A percentile compares a stretch with the other conserved stretches of the same genome.
phyloP scores from a whole-genome alignment of 2,888 invertebrate species.

The Anodontia alba region DNA sequence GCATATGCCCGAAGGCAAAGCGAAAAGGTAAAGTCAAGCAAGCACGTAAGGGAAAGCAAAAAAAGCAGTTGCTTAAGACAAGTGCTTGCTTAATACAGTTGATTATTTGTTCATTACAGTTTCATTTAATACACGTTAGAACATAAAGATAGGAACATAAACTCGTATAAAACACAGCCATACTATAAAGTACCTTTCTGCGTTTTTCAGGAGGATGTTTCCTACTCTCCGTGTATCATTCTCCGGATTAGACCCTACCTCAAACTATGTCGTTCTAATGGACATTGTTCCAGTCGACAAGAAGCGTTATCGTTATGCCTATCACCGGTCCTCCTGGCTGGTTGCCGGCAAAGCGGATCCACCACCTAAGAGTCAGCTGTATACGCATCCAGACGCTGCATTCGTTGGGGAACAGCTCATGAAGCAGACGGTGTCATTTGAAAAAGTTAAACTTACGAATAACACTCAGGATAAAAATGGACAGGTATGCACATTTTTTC shows the following conservation, averaged over 20 bases:
- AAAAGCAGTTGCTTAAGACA: too few species aligned
- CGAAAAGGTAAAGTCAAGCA: too few species aligned
- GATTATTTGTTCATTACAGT: too few species aligned
- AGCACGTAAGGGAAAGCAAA: too few species aligned
- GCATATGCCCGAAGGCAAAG: too few species aligned
- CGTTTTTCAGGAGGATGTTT: conserved; percentile 94
- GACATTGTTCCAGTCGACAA: conserved; percentile 99
- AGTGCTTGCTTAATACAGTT: too few species aligned
- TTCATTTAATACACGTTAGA: too few species aligned
- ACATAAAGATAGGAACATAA: too few species aligned
- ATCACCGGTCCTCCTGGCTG: conserved; percentile 99
- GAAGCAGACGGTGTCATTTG: conserved; percentile 98
- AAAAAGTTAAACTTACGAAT: conserved; percentile 99
- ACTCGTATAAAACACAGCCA: too few species aligned
- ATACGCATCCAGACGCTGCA: conserved; percentile 98
- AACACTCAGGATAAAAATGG: conserved; percentile 91
- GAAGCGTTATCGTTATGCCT: conserved; percentile 96
- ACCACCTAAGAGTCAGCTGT: conserved; percentile 93
- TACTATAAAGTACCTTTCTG: too few species aligned
- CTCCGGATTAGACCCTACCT: conserved; percentile 89
- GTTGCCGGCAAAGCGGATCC: conserved; percentile 99
- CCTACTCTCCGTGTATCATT: conserved; percentile 98
- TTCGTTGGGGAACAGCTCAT: conserved; percentile 97
- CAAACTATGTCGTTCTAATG: conserved; percentile 93
- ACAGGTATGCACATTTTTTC: conserved; percentile 75